Conservation (phyloP, 2,888 invertebrate species). For the Pseudoips prasinana region DNA sequence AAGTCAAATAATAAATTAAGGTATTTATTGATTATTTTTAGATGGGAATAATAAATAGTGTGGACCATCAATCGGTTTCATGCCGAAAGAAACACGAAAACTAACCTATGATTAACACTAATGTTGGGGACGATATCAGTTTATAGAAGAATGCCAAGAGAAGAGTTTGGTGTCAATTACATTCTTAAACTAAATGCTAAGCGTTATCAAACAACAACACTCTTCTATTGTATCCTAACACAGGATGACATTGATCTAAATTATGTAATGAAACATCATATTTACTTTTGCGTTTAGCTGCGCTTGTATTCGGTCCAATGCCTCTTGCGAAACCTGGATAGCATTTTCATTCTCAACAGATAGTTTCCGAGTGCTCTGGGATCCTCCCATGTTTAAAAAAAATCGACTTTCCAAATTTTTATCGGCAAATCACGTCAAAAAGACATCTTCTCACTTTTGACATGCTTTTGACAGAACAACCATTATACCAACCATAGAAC, state of each 20-base stretch:
- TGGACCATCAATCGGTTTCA: slow-evolving; percentile 4
- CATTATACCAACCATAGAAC: slow-evolving; percentile 9
- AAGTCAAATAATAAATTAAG: no score
- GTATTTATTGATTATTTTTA: no score
- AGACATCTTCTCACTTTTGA: slow-evolving; percentile 52
- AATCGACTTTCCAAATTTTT: slow-evolving; percentile 51
- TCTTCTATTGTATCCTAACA: slow-evolving; percentile 42
- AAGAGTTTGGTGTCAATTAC: no score
- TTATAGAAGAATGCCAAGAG: no score
- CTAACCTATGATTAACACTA: slow-evolving; percentile 17
- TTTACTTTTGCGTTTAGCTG: slow-evolving; percentile 70
- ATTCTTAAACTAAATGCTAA: not conserved
- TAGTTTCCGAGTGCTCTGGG: slow-evolving; percentile 78
- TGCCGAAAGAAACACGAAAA: slow-evolving; percentile 2
- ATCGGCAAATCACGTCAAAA: slow-evolving; percentile 71
- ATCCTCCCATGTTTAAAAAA: slow-evolving; percentile 81
- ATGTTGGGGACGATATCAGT: no score
- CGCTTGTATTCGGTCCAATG: slow-evolving; percentile 71
- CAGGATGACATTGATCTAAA: slow-evolving; percentile 72
- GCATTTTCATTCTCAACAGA: slow-evolving; percentile 76
- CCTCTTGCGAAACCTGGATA: slow-evolving; percentile 76
- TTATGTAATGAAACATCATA: slow-evolving; percentile 74
- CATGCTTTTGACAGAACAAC: slow-evolving; percentile 35
- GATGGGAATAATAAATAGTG: not conserved
- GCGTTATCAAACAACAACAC: slow-evolving; percentile 24